Evolutionary conservation across 2,888 invertebrate genomes (phyloP).

Genomic region (Ptychoptera contaminata): DNA sequence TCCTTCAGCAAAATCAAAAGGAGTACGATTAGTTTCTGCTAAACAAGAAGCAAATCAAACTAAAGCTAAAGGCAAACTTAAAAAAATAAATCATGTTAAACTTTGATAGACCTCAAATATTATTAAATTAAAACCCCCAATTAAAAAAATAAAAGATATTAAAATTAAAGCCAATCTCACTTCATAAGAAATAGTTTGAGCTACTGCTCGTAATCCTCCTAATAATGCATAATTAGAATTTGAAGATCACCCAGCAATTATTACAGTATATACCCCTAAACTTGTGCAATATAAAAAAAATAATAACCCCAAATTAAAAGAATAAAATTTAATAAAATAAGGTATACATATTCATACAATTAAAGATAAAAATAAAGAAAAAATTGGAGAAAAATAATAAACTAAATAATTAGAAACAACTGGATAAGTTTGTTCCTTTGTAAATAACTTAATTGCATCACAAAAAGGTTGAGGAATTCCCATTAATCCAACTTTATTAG

Average conservation of each 20-base stretch:
- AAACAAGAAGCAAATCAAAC: constrained; percentile 43
- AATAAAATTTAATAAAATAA: constrained; percentile 36
- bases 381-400: constrained; percentile 43
- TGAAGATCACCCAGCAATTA: constrained; percentile 49
- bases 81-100: constrained; percentile 37
- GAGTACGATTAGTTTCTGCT: constrained; percentile 57
- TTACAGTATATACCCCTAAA: constrained; percentile 44
- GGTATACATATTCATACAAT: constrained; percentile 42
- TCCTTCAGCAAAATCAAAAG: constrained; percentile 66
- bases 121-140: constrained; percentile 38
- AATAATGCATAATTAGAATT: constrained; percentile 59
- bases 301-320: constrained; percentile 42
- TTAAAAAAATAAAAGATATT: constrained; percentile 40
- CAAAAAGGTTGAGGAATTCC: constrained; percentile 54
- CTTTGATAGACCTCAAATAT: constrained; percentile 35
- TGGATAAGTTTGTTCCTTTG: constrained; percentile 44
- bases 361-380: constrained; percentile 43
- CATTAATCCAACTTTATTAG: constrained; percentile 48
- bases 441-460: constrained; percentile 58
- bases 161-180: constrained; percentile 51
- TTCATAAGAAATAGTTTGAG: constrained; percentile 65
- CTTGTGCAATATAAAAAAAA: constrained; percentile 50
- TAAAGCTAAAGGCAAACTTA: constrained; percentile 38
- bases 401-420: constrained; percentile 40
- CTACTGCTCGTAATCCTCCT: constrained; percentile 47